Conservation (phyloP, 1,140 invertebrate species). For the Gonatopus flavifemur region DNA sequence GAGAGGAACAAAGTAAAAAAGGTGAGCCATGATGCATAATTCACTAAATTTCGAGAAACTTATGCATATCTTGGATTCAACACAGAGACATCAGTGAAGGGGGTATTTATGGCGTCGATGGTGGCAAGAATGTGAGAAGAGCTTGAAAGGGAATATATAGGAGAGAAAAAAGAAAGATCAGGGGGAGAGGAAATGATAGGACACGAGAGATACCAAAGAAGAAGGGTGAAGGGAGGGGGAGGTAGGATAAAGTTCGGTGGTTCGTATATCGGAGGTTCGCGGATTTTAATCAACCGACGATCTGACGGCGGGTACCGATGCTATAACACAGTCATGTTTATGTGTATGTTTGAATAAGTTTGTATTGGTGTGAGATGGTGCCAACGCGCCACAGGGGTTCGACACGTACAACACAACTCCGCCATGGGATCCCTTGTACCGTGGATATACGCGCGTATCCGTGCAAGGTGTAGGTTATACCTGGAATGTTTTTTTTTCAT, state of each 20-base stretch:
- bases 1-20: background rate
- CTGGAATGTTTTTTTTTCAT: background rate
- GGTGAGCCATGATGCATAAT: background rate
- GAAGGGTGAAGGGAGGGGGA: slow-evolving; percentile 13
- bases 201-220: too few species aligned
- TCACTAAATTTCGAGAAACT: too few species aligned
- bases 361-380: slow-evolving; percentile 50
- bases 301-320: slow-evolving; percentile 48
- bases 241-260: slow-evolving; percentile 45
- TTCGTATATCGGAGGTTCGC: slow-evolving; percentile 53
- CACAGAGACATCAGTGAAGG: background rate
- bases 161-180: too few species aligned
- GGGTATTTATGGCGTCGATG: slow-evolving; percentile 18
- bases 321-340: too few species aligned
- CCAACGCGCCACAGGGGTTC: slow-evolving; percentile 54
- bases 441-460: slow-evolving; percentile 21
- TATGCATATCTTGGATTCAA: background rate
- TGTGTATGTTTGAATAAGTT: too few species aligned
- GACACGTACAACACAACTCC: slow-evolving; percentile 52
- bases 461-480: slow-evolving; percentile 13
- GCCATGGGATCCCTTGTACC: slow-evolving; percentile 24
- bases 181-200: too few species aligned
- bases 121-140: background rate
- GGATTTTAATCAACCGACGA: slow-evolving; percentile 59
- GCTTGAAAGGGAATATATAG: slow-evolving; percentile 2